A percentile compares a stretch with the other conserved stretches of the same genome.
These are phyloP conservation scores for Brachypodius melanocephalos DNA, from an alignment of 2,113 vertebrate species.

Conservation along the genomic window DNA sequence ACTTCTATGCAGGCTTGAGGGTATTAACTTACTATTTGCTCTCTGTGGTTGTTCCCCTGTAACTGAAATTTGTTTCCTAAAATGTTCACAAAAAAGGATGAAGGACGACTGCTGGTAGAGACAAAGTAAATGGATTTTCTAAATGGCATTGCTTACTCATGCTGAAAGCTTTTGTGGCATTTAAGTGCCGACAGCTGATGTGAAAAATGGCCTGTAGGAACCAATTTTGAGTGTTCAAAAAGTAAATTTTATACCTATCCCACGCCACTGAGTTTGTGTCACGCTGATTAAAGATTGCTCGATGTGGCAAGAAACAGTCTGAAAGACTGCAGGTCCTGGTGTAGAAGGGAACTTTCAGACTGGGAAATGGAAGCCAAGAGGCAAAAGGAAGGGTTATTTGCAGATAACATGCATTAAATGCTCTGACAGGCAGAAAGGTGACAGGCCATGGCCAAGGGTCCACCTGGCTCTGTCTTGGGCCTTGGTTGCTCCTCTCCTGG, in stretches of 20 bases:
- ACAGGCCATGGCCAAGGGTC: not conserved
- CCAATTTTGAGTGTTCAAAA: not conserved
- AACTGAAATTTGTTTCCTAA: slow-evolving; percentile 2
- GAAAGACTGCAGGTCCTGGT: not conserved
- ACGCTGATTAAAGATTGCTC: not conserved
- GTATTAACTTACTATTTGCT: not conserved
- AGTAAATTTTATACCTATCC: not conserved
- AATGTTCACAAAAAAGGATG: not conserved
- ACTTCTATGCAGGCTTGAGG: not conserved
- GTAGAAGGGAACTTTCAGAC: not conserved
- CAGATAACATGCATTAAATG: not conserved
- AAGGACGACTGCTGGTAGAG: not conserved
- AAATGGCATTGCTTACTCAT: slow-evolving; percentile 20
- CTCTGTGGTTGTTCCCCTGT: not conserved
- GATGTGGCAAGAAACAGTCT: not conserved
- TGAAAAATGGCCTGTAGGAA: not conserved
- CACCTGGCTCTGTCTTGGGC: rapidly evolving
- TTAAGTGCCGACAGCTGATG: not conserved
- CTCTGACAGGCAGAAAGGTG: not conserved
- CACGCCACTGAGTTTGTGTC: not conserved
- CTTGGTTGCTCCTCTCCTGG: not conserved
- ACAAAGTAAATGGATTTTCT: slow-evolving; percentile 36
- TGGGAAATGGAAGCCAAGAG: not conserved
- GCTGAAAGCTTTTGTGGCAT: slow-evolving; percentile 35
- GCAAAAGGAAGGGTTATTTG: not conserved